Percentiles rank a stretch among this genome's conserved stretches.
Conservation (phyloP, 2,113 vertebrate genomes). For the Hippocampus zosterae region DNA sequence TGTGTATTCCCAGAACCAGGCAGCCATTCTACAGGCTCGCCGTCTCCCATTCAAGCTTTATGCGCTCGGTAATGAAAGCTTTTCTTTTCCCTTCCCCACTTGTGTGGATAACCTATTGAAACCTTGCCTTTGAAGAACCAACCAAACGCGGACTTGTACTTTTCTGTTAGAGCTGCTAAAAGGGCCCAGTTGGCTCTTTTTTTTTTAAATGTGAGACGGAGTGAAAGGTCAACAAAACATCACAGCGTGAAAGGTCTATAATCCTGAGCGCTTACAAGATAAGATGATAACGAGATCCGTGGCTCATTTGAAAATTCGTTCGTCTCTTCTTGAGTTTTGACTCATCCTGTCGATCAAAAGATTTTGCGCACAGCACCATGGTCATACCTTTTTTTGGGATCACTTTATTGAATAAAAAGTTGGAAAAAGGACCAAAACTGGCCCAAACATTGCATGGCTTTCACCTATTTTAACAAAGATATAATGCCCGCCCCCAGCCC, state of each 20-base stretch:
- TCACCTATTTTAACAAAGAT: no score
- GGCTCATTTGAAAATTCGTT: neutral
- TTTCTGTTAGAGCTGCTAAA: conserved; percentile 27
- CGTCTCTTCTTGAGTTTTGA: neutral
- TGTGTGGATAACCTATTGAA: conserved; percentile 63
- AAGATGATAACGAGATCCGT: neutral
- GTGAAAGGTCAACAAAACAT: neutral
- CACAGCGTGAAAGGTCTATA: neutral
- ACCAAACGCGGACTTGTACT: conserved; percentile 45
- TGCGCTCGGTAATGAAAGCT: conserved; percentile 54
- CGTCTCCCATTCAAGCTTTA: conserved; percentile 57
- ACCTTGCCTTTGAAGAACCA: conserved; percentile 47
- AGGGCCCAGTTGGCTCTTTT: conserved; percentile 4
- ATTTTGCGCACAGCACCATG: no score
- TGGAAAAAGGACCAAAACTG: no score
- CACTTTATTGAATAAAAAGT: no score
- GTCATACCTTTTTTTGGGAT: neutral
- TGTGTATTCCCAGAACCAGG: conserved; percentile 54
- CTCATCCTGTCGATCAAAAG: neutral
- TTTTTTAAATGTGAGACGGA: neutral
- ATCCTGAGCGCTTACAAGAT: neutral
- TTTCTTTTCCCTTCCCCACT: conserved; percentile 51
- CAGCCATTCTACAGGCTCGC: conserved; percentile 57
- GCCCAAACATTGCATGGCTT: no score
- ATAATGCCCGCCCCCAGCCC: no score